A percentile compares a stretch with the other conserved stretches of the same genome.
Evolutionary conservation across 2,113 vertebrate species (phyloP).

Genomic region (Pachycephala philippinensis): DNA sequence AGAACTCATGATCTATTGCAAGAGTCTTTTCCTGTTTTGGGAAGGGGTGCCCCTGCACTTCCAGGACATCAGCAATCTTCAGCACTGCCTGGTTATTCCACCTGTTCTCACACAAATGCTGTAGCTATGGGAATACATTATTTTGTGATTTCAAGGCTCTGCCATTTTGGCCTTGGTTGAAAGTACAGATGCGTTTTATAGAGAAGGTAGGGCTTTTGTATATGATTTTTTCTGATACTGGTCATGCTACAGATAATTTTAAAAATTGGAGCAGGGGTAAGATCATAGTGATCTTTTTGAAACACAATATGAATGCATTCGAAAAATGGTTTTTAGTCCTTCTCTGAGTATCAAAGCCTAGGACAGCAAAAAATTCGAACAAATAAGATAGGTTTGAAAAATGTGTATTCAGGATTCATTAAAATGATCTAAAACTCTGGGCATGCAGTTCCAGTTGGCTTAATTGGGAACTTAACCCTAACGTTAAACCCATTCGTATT

Average conservation of each 20-base stretch:
- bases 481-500: neutral
- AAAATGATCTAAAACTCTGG: neutral
- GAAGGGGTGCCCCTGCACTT: accelerated
- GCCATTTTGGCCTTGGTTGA: neutral
- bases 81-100: neutral
- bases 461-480: neutral
- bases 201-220: neutral
- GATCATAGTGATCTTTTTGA: neutral
- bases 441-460: neutral
- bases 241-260: neutral
- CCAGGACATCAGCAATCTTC: neutral
- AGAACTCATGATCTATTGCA: neutral
- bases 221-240: neutral
- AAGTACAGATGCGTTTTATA: neutral
- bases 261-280: neutral
- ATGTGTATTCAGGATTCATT: neutral
- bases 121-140: neutral
- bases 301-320: neutral
- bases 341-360: neutral
- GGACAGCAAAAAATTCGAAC: neutral
- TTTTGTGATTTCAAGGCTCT: neutral
- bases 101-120: neutral
- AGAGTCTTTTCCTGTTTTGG: neutral
- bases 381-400: neutral
- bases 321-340: neutral